Percentiles rank a stretch among this genome's conserved stretches.
These are phyloP conservation scores for Ommatoiulus sabulosus DNA, from an alignment of 2,888 invertebrate species.

Conservation along the genomic window DNA sequence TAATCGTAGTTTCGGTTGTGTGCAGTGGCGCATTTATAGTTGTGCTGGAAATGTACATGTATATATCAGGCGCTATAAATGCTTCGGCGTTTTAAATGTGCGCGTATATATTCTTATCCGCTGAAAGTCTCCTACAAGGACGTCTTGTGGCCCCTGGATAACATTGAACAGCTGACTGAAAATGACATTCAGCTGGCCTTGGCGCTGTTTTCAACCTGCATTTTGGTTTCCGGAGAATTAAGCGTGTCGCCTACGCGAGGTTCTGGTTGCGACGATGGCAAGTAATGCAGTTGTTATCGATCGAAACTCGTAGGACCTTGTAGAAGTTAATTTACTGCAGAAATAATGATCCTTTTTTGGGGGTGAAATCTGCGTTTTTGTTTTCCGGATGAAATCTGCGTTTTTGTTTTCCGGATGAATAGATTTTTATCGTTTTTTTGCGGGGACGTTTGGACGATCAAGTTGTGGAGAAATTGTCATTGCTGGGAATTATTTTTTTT, in stretches of 20 bases:
- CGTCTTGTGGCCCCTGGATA: conserved; percentile 21
- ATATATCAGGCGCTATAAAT: neutral
- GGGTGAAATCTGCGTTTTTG: neutral
- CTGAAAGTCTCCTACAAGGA: no score
- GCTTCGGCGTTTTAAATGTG: neutral
- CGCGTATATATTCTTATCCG: no score
- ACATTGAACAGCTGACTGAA: conserved; percentile 35
- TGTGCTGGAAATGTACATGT: no score
- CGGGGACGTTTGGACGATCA: neutral
- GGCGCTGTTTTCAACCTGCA: neutral
- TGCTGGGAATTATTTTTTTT: no score
- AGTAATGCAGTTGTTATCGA: conserved; percentile 7
- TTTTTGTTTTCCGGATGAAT: neutral
- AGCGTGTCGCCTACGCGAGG: conserved; percentile 5
- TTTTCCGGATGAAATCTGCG: neutral
- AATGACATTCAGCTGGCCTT: conserved; percentile 45
- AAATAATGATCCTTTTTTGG: neutral
- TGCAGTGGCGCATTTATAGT: neutral
- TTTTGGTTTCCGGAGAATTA: neutral
- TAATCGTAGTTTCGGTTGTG: neutral
- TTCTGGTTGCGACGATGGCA: no score
- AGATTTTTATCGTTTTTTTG: no score
- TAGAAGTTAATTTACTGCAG: neutral
- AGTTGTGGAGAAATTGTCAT: no score
- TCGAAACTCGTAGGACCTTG: neutral